Percentiles rank a stretch among this genome's conserved stretches.
Conservation (phyloP, 2,888 invertebrate genomes). For the Steinernema carpocapsae region DNA sequence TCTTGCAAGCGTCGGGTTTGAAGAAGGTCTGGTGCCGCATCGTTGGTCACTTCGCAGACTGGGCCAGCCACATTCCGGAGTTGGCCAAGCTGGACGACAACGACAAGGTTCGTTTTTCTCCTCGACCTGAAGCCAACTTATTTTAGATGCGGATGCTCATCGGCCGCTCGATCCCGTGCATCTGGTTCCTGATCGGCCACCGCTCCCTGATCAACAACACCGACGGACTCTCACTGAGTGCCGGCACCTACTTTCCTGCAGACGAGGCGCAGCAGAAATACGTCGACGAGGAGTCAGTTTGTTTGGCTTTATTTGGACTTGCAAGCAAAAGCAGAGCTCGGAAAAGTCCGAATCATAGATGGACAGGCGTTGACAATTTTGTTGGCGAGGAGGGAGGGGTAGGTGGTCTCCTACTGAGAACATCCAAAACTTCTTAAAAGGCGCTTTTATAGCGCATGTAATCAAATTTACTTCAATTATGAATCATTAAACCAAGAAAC, state of each 20-base stretch:
- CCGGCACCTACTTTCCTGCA: slow-evolving; percentile 36
- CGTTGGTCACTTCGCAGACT: slow-evolving; percentile 36
- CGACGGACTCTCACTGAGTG: slow-evolving; percentile 32
- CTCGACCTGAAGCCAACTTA: neutral
- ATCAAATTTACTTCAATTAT: neutral
- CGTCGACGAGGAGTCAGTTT: slow-evolving; percentile 12
- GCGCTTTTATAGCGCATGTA: too few relatives aligned
- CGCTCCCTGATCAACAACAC: slow-evolving; percentile 36
- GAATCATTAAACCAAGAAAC: neutral
- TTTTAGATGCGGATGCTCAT: slow-evolving; percentile 34
- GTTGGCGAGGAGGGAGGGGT: too few relatives aligned
- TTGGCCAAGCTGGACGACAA: slow-evolving; percentile 14
- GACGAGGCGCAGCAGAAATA: slow-evolving; percentile 34
- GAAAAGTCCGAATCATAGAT: too few relatives aligned
- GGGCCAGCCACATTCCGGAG: slow-evolving; percentile 41
- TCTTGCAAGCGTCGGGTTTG: slow-evolving; percentile 26
- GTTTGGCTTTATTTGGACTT: too few relatives aligned
- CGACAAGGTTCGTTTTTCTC: slow-evolving; percentile 24
- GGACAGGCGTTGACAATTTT: too few relatives aligned
- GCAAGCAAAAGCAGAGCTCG: too few relatives aligned
- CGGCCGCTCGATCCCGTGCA: slow-evolving; percentile 37
- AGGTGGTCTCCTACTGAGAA: too few relatives aligned
- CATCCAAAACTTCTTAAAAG: too few relatives aligned
- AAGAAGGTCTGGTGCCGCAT: slow-evolving; percentile 41
- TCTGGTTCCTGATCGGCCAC: slow-evolving; percentile 38